These are phyloP conservation scores for Steinernema khuongi DNA, from an alignment of 1,140 invertebrate genomes.

Conservation along the genomic window DNA sequence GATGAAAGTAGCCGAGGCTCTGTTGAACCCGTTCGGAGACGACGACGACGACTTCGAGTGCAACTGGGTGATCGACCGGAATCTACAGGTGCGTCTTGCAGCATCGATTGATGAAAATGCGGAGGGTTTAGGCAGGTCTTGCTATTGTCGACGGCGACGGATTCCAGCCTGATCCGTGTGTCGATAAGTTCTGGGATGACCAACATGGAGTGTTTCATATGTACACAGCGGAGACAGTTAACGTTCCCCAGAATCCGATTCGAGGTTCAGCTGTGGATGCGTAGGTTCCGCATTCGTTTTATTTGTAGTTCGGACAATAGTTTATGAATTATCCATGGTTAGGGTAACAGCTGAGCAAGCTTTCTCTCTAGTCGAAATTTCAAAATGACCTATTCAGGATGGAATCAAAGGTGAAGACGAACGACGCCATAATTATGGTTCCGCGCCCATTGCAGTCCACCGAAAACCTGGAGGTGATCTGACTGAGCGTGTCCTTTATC, in stretches of 20 bases:
- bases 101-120: background rate
- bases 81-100: constrained; percentile 58
- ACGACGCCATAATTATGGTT: background rate
- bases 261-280: constrained; percentile 7
- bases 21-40: constrained; percentile 86
- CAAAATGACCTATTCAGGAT: too few relatives aligned
- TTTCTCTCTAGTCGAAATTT: too few relatives aligned
- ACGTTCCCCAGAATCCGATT: background rate
- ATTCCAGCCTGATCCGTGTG: background rate
- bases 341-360: too few relatives aligned
- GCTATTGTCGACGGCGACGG: background rate
- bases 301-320: too few relatives aligned
- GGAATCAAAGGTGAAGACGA: background rate
- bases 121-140: background rate
- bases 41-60: constrained; percentile 88
- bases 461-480: background rate
- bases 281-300: background rate
- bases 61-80: constrained; percentile 69
- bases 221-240: constrained; percentile 6
- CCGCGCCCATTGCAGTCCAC: background rate
- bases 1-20: constrained; percentile 84
- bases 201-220: background rate
- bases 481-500: too few relatives aligned
- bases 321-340: too few relatives aligned
- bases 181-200: constrained; percentile 4